Base-by-base conservation (phyloP, 1,140 invertebrate species). In the Lordiphosa collinella region DNA sequence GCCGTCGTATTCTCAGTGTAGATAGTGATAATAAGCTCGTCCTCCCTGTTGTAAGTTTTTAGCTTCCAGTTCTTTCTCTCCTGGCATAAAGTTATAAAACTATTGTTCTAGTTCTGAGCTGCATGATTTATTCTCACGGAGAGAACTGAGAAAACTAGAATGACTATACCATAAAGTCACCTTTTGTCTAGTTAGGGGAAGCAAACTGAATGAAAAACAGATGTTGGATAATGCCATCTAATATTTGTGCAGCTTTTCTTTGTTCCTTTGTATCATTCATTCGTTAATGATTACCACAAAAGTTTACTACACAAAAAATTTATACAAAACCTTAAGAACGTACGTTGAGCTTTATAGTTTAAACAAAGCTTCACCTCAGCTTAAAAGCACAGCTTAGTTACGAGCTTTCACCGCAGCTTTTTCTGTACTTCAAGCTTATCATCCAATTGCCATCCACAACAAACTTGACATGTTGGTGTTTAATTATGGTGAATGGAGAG, bases 401-500 rank as follows among this genome's bases (percentile, higher is more conserved):
- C n/a, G n/a, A n/a, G n/a, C 36, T 2, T 1, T 8, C 4, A 38
- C 8, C 36, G 6, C 3, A 47, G 44, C 44, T 47, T 47, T 47
- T 25, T 57, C 38, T 36, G 41, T 0, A 4, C 18, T 18, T 18
- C 4, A 3, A 50, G 37, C 16, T 10, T 55, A 36, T 3, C 6
- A 2, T 51, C 35, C 46, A 52, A 61, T 43, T 54, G 22, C 2
- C 18, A 18, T 18, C 18, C 18, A 34, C 29, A 46, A 57, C 22
- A 40, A 49, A 25, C 54, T 66, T 22, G 50, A 34, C 22, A 32
- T 40, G 38, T 11, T 16, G 36, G 13, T 34, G 22, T 36, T 69
- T 74, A 74, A 79, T 79, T 73, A 43, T 57, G 22, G 29, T 61
- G 46, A 68, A 54, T 63, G 46, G 48, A 36, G 37, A 8, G 16